phyloP scores from a whole-genome alignment of 2,113 vertebrate species.

The Syrrhaptes paradoxus region DNA sequence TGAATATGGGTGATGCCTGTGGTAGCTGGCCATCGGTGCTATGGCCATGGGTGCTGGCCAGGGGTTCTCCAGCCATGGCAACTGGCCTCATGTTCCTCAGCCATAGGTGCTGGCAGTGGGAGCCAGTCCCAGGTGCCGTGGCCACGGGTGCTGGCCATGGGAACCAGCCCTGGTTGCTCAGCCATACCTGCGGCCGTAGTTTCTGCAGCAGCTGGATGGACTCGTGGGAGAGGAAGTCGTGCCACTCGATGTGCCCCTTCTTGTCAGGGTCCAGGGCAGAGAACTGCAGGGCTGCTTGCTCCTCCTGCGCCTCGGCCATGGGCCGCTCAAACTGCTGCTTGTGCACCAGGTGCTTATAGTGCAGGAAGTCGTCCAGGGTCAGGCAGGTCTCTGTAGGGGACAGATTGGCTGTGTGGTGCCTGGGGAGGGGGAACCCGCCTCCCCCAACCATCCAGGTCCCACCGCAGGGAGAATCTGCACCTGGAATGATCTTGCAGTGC shows the following conservation, averaged over 20 bases:
- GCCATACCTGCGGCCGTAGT: constrained; percentile 84
- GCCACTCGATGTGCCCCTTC: constrained; percentile 90
- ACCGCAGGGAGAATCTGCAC: not conserved
- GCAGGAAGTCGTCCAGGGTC: constrained; percentile 90
- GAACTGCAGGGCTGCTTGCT: constrained; percentile 88
- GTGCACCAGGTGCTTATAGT: constrained; percentile 91
- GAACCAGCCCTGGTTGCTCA: not conserved
- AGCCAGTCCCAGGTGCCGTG: too few relatives aligned
- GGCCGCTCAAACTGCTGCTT: constrained; percentile 86
- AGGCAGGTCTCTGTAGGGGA: constrained; percentile 83
- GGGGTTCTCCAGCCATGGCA: not conserved
- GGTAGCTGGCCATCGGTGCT: too few relatives aligned
- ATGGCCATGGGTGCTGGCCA: not conserved
- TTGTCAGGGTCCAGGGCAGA: constrained; percentile 87
- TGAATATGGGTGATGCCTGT: not conserved
- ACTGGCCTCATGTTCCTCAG: too few relatives aligned
- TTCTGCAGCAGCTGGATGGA: constrained; percentile 89
- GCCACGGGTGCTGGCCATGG: not conserved
- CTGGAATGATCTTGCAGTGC: constrained; percentile 92
- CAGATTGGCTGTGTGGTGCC: not conserved
- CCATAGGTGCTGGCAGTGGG: too few relatives aligned
- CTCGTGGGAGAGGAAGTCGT: constrained; percentile 92
- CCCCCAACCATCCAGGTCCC: accelerated
- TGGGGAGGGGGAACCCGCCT: not conserved
- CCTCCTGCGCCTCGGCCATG: constrained; percentile 86